Percentiles rank a stretch among this genome's conserved stretches.
Evolutionary conservation across 2,888 invertebrate genomes (phyloP).

Genomic region (Auanema sp.): DNA sequence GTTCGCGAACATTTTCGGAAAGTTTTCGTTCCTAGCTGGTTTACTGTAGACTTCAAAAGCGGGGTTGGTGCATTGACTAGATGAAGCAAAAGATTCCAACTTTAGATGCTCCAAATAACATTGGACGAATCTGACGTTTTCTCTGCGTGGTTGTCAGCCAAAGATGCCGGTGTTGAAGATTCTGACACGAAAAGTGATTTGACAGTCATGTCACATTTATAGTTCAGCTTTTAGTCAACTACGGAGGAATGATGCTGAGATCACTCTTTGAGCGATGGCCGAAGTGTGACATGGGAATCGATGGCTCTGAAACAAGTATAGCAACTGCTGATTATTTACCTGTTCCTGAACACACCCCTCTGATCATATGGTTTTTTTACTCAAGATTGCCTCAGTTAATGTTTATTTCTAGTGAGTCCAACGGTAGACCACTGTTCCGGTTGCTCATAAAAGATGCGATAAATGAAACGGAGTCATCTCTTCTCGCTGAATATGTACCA

Average conservation of each 20-base stretch:
- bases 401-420: conserved; percentile 83
- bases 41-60: conserved; percentile 95
- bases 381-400: background rate
- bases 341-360: conserved; percentile 91
- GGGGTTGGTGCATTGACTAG: conserved; percentile 73
- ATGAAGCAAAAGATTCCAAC: background rate
- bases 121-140: conserved; percentile 97
- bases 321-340: conserved; percentile 71
- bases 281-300: conserved; percentile 47
- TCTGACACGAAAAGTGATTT: conserved; percentile 73
- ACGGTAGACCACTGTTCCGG: conserved; percentile 89
- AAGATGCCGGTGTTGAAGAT: conserved; percentile 83
- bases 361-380: conserved; percentile 80
- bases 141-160: conserved; percentile 95
- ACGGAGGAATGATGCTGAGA: conserved; percentile 88
- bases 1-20: conserved; percentile 85
- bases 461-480: conserved; percentile 29
- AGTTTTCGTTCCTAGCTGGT: conserved; percentile 98
- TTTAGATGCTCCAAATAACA: conserved; percentile 91
- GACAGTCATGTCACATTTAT: background rate
- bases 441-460: conserved; percentile 35
- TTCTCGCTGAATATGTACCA: conserved; percentile 43
- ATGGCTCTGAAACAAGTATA: conserved; percentile 26
- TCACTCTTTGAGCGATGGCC: conserved; percentile 91
- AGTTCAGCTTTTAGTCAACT: conserved; percentile 75